phyloP scores from a whole-genome alignment of 2,888 invertebrate species.

The Cheiracanthium punctorium region DNA sequence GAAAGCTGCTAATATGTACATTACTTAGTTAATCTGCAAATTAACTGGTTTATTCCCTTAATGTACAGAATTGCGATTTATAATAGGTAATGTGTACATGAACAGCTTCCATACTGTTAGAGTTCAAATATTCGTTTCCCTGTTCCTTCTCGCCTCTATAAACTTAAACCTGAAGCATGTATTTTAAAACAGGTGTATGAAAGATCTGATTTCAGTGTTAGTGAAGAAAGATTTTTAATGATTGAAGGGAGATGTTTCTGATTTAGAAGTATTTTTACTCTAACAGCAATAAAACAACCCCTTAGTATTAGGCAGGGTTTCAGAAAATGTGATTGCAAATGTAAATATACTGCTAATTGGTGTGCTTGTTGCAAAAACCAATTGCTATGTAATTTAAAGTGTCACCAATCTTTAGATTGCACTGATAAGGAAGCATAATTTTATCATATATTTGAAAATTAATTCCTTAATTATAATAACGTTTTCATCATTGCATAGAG shows the following conservation, averaged over 20 bases:
- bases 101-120: no score
- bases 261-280: slow-evolving; percentile 26
- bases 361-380: slow-evolving; percentile 11
- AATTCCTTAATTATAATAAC: no score
- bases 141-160: background rate
- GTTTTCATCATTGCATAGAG: no score
- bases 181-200: background rate
- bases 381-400: slow-evolving; percentile 15
- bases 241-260: slow-evolving; percentile 12
- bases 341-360: slow-evolving; percentile 28
- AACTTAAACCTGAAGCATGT: background rate
- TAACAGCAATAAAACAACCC: slow-evolving; percentile 43
- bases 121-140: no score
- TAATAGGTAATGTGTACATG: no score
- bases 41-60: no score
- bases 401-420: slow-evolving; percentile 23
- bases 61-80: no score
- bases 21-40: no score
- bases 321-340: slow-evolving; percentile 34
- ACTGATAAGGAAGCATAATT: slow-evolving; percentile 11
- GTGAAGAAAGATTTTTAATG: background rate
- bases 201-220: background rate
- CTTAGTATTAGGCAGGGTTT: slow-evolving; percentile 40
- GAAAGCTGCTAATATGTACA: no score
- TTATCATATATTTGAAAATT: no score